Evolutionary conservation across 1,140 invertebrate genomes (phyloP).

Genomic region (Cotesia vestalis): DNA sequence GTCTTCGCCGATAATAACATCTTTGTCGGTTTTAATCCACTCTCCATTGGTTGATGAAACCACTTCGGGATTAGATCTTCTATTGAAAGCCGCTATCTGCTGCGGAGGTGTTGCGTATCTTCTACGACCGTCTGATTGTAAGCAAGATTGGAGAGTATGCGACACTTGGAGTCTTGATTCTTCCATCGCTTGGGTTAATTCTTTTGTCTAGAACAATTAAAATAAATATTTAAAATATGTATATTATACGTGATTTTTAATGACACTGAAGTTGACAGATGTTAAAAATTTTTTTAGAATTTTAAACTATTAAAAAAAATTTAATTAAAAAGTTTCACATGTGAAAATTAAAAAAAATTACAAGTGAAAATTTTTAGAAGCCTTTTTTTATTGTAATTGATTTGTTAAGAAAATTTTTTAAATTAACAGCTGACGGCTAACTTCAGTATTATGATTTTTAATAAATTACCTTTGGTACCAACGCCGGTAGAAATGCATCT

Average conservation of each 20-base stretch:
- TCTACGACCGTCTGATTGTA: slow-evolving; percentile 81
- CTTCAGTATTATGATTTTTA: too few relatives aligned
- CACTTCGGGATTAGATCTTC: slow-evolving; percentile 76
- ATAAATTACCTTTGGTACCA: slow-evolving; percentile 64
- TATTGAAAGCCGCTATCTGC: slow-evolving; percentile 86
- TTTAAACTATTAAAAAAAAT: too few relatives aligned
- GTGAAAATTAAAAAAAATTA: too few relatives aligned
- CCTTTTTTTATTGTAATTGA: too few relatives aligned
- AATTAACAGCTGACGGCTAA: too few relatives aligned
- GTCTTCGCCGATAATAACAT: slow-evolving; percentile 75
- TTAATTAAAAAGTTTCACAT: too few relatives aligned
- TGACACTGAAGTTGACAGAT: too few relatives aligned
- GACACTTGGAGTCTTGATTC: slow-evolving; percentile 83
- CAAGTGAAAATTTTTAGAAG: too few relatives aligned
- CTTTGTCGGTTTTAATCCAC: slow-evolving; percentile 71
- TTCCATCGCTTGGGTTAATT: slow-evolving; percentile 79
- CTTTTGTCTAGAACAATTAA: slow-evolving; percentile 66
- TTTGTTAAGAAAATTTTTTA: too few relatives aligned
- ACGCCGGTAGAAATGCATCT: slow-evolving; percentile 74
- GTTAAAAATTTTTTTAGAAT: too few relatives aligned
- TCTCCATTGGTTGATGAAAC: slow-evolving; percentile 66
- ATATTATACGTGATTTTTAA: too few relatives aligned
- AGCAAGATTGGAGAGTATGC: slow-evolving; percentile 83
- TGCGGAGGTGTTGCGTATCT: slow-evolving; percentile 86
- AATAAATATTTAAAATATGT: slow-evolving; percentile 19